These are phyloP conservation scores for Scophthalmus maximus DNA, from an alignment of 2,113 vertebrate species.

Conservation along the genomic window DNA sequence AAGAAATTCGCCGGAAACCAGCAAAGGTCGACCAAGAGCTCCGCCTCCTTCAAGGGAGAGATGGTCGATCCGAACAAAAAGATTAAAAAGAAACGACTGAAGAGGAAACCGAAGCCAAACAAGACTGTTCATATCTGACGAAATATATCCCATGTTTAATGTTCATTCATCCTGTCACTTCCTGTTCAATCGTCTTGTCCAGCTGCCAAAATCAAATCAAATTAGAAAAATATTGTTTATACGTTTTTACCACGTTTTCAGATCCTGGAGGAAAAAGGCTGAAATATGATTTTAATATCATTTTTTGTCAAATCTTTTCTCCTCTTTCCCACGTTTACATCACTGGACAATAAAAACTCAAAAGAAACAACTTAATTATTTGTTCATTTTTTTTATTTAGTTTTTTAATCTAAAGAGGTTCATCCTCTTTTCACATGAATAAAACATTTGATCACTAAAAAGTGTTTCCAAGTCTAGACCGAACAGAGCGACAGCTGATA, in stretches of 20 bases:
- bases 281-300: too few relatives aligned
- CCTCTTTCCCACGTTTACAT: too few relatives aligned
- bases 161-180: too few relatives aligned
- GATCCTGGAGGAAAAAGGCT: too few relatives aligned
- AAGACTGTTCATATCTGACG: constrained; percentile 58
- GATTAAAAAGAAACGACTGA: constrained; percentile 71
- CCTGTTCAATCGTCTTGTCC: too few relatives aligned
- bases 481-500: constrained; percentile 12
- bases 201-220: too few relatives aligned
- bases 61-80: constrained; percentile 77
- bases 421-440: constrained; percentile 31
- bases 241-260: too few relatives aligned
- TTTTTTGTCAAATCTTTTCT: too few relatives aligned
- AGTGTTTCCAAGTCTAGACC: constrained; percentile 44
- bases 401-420: constrained; percentile 44
- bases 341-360: neutral
- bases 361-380: neutral
- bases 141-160: too few relatives aligned
- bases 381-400: constrained; percentile 5
- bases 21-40: constrained; percentile 4
- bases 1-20: constrained; percentile 23
- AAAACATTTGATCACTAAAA: constrained; percentile 40
- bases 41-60: constrained; percentile 85
- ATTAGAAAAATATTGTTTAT: too few relatives aligned
- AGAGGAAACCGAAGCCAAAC: constrained; percentile 62